Conservation (phyloP, 2,113 vertebrate species). For the Halichoerus grypus region DNA sequence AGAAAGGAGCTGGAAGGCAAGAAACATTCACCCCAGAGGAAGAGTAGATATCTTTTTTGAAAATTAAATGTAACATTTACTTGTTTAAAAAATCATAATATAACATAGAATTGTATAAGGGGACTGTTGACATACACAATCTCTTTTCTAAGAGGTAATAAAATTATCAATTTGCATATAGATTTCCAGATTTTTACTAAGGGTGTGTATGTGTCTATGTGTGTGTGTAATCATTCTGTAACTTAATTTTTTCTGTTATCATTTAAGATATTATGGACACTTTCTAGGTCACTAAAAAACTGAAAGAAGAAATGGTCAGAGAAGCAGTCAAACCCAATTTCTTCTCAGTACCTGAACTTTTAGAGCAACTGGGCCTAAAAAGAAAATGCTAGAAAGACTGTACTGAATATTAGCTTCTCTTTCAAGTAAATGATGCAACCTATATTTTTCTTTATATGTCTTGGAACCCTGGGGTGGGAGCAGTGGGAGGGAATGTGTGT, state of each 20-base stretch:
- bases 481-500: not conserved
- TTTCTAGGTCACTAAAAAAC: not conserved
- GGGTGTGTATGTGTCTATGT: not conserved
- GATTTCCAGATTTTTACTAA: not conserved
- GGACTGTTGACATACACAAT: not conserved
- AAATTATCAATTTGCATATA: not conserved
- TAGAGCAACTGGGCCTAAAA: not conserved
- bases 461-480: not conserved
- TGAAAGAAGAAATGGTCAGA: not conserved
- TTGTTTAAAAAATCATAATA: constrained; percentile 23
- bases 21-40: not conserved
- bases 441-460: not conserved
- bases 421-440: not conserved
- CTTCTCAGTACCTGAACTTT: not conserved
- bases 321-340: not conserved
- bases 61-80: not conserved
- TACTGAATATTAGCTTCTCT: not conserved
- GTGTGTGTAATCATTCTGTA: not conserved
- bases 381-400: not conserved
- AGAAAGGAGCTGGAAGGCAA: not conserved
- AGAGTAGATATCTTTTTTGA: not conserved
- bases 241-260: not conserved
- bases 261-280: not conserved
- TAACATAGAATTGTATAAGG: not conserved
- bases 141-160: not conserved